A percentile compares a stretch with the other conserved stretches of the same genome.
Conservation (phyloP, 2,797 vertebrate species). For the Acanthurus tractus region DNA sequence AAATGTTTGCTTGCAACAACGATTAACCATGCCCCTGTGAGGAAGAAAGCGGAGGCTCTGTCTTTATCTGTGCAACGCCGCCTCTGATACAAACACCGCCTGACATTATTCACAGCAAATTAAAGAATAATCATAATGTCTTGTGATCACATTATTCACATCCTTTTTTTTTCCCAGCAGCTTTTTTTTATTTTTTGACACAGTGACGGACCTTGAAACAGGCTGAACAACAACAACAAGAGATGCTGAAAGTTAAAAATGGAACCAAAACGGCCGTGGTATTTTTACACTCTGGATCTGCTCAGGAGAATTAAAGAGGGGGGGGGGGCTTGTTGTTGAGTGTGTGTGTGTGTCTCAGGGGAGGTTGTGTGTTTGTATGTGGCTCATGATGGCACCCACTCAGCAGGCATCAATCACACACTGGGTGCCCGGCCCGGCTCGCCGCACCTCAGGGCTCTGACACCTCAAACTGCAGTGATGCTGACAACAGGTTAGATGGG, state of each 20-base stretch:
- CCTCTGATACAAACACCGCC: constrained; percentile 48
- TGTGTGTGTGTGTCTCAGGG: constrained; percentile 14
- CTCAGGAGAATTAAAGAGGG: constrained; percentile 1
- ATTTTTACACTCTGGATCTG: not conserved
- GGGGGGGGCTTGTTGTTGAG: not conserved
- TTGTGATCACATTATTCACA: constrained; percentile 27
- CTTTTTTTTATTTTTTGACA: constrained; percentile 5
- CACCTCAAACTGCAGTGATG: constrained; percentile 73
- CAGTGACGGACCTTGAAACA: constrained; percentile 20
- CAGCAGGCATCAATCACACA: constrained; percentile 65
- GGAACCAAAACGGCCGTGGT: not conserved
- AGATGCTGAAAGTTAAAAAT: constrained; percentile 21
- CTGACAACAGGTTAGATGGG: constrained; percentile 79
- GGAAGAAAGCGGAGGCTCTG: constrained; percentile 69
- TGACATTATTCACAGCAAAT: constrained; percentile 43
- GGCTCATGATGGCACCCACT: constrained; percentile 65
- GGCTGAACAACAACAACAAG: constrained; percentile 20
- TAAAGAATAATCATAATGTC: constrained; percentile 17
- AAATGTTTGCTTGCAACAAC: constrained; percentile 85
- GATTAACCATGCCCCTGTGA: constrained; percentile 81
- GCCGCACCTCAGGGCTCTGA: constrained; percentile 67
- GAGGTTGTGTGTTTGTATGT: constrained; percentile 29
- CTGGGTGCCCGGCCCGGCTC: constrained; percentile 47
- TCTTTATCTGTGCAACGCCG: constrained; percentile 59
- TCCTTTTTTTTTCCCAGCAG: constrained; percentile 17